Conservation (phyloP, 2,797 vertebrate species). For the Anisognathus igniventris region DNA sequence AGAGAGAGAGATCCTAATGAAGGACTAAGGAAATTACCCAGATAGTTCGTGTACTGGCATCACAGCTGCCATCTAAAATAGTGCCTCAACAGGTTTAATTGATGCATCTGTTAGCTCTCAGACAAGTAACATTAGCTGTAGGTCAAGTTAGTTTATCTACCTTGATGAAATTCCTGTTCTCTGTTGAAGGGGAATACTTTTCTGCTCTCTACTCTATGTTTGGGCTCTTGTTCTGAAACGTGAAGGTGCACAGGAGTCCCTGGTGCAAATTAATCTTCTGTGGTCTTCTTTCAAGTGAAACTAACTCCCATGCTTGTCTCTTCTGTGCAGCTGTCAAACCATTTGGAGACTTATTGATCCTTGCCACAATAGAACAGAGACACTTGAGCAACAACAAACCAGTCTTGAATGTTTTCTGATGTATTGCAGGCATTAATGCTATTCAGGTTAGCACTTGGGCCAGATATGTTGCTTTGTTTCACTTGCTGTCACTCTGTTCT, state of each 20-base stretch:
- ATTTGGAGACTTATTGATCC: background rate
- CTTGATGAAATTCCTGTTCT: background rate
- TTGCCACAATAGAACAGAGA: background rate
- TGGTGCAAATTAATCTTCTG: slow-evolving; percentile 13
- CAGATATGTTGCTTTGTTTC: background rate
- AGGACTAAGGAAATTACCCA: background rate
- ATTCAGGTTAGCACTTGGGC: background rate
- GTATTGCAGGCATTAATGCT: background rate
- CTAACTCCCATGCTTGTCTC: slow-evolving; percentile 5
- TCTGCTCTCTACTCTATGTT: background rate
- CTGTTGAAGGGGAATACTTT: background rate
- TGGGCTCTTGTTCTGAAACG: background rate
- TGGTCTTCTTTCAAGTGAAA: slow-evolving; percentile 27
- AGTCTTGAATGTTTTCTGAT: background rate
- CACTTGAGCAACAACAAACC: background rate
- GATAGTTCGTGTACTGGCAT: background rate
- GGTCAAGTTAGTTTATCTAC: background rate
- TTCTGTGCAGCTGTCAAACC: background rate
- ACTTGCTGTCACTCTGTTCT: background rate
- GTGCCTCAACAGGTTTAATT: background rate
- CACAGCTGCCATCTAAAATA: background rate
- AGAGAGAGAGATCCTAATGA: background rate
- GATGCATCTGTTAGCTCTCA: background rate
- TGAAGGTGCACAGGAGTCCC: background rate
- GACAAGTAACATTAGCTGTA: background rate